Base-by-base conservation (phyloP, 2,113 vertebrate species). In the Pseudolaguvia tuberculata region DNA sequence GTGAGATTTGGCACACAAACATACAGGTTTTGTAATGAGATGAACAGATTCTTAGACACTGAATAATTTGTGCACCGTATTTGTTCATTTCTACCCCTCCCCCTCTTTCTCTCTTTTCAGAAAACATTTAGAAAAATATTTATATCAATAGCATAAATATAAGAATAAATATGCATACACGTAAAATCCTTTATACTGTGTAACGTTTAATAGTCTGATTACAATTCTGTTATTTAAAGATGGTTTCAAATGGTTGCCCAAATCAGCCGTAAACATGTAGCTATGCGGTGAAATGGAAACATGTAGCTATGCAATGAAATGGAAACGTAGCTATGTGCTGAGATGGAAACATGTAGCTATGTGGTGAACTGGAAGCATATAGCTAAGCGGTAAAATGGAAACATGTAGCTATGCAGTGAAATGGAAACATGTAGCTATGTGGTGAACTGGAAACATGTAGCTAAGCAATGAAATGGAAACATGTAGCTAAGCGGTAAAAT, bases 121-220 rank as follows among this genome's bases (percentile, higher is more conserved):
- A 51, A 11, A 39, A 14, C 47, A 42, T 42, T 39, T 35, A 63
- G 23, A 50, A 39, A 21, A 4, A 48, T 23, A 73, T 52, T 63
- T 62, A 17, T 53, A 63, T 21, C 47, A 52, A 63, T 73, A 21
- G 51, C 21, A 73, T 62, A n/a, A 27, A 73, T 61, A 73, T 62
- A 51, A 52, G 21, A 62, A 62, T 70, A 13, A 73, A 25, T 63
- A 53, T 52, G 72, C 59, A 73, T 63, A 73, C 48, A 73, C 14
- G 11, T 73, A 20, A 39, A 61, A 53, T 73, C 48, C 48, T 9
- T 52, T 39, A 42, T 50, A 73, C 29, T 29, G 18, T 52, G 29
- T 53, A n/a, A 63, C 4, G 55, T 42, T 72, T 72, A 58, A 72
- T 23, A 15, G 61, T 52, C 72, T 63, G 48, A 10, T 29, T 29